Base-by-base conservation (phyloP, 2,797 vertebrate genomes). In the Microcaecilia unicolor region DNA sequence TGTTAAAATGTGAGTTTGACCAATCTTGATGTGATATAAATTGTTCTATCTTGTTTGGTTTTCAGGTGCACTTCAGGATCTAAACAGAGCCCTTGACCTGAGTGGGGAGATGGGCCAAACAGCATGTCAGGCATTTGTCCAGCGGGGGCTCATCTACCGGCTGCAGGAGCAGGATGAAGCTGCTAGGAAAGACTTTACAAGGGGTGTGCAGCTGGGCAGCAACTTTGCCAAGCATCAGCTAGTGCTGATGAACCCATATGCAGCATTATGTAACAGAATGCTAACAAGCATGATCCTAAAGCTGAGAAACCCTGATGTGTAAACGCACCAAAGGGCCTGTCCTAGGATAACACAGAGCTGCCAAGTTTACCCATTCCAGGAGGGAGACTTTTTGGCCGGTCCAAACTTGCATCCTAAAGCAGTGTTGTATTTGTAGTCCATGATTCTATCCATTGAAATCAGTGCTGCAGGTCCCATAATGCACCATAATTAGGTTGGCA, bases 211-310 rank as follows among this genome's bases (percentile, higher is more conserved):
- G 1, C 64, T 94, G 20, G 95, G 93, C 43, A 96, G 89, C 14
- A 40, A 71, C 26, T 98, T 97, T 12, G 95, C 93, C 14, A 76
- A 69, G n/a, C 84, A 61, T 31, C 93, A 97, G 72, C 76, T 89
- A 4, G 81, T 85, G 37, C 55, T 62, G 18, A 78, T 97, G 9
- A 99, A 99, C 58, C 95, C 95, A 0, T 99, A 97, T 3, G 81
- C 94, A 0, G 94, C 95, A 1, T 85, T 99, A 28, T 99, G 95
- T 75, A 99, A 99, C 72, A 88, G 84, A 49, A 96, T 97, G 94
- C 78, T 99, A 44, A 61, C 80, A 0, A 78, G 91, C 53, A 80
- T 94, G 61, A 78, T 97, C 63, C 57, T 69, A 36, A 84, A 81
- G 41, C 67, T 97, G 31, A 74, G 76, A 18, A 78, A 85, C 34